Conservation (phyloP, 2,797 vertebrate genomes). For the Lagorchestes hirsutus region DNA sequence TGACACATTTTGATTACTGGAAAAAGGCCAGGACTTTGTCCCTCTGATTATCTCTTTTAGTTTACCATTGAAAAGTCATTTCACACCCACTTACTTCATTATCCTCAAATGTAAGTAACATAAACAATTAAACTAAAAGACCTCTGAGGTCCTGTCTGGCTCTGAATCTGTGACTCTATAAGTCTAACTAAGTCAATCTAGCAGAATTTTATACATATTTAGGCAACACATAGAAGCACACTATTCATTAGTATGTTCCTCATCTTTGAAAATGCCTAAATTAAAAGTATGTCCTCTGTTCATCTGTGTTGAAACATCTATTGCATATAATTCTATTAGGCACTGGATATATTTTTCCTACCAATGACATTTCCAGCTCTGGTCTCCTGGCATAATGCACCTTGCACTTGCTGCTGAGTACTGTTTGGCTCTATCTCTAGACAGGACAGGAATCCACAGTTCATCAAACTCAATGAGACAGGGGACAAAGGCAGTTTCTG, state of each 20-base stretch:
- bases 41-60: neutral
- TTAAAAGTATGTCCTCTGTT: neutral
- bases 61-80: neutral
- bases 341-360: neutral
- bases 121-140: neutral
- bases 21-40: neutral
- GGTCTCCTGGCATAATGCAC: neutral
- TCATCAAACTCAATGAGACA: neutral
- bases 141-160: neutral
- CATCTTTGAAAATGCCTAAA: conserved; percentile 10
- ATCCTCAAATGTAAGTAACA: neutral
- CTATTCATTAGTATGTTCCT: neutral
- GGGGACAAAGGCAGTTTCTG: conserved; percentile 9
- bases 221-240: neutral
- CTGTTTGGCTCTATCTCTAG: conserved; percentile 3
- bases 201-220: neutral
- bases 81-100: neutral
- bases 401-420: neutral
- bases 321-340: neutral
- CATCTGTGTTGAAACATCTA: neutral
- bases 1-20: neutral
- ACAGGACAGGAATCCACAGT: neutral
- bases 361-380: conserved; percentile 13
- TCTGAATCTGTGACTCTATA: neutral
- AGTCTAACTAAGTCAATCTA: neutral